Conservation (phyloP, 2,888 invertebrate species). For the Suillia variegata region DNA sequence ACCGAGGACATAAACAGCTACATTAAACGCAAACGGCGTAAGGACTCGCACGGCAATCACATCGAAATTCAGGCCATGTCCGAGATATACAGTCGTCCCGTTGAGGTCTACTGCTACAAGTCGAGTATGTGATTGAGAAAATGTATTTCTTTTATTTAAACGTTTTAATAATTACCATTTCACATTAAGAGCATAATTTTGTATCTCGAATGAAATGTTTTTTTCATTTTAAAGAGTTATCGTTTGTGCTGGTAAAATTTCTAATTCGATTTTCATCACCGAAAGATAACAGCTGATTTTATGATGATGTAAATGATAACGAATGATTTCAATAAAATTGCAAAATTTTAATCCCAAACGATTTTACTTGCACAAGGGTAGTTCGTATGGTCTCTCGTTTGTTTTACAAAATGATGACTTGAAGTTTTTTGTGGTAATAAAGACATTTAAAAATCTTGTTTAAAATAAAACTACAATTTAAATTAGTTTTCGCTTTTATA, state of each 20-base stretch:
- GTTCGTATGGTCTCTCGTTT: no score
- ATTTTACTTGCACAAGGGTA: no score
- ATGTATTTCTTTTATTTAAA: neutral
- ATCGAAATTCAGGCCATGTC: slow-evolving; percentile 90
- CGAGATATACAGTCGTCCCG: slow-evolving; percentile 85
- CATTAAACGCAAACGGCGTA: slow-evolving; percentile 77
- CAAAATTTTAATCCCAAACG: no score
- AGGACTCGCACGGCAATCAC: slow-evolving; percentile 86
- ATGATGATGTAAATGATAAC: neutral
- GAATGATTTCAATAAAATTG: neutral
- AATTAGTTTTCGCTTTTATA: neutral
- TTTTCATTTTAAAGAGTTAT: no score
- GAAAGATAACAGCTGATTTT: no score
- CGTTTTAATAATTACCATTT: neutral
- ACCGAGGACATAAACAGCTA: slow-evolving; percentile 88
- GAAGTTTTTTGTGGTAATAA: no score
- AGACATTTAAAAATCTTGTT: no score
- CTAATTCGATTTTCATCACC: no score
- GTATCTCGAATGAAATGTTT: no score
- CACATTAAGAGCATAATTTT: neutral
- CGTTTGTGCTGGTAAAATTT: no score
- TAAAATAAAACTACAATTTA: no score
- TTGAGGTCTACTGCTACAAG: slow-evolving; percentile 74
- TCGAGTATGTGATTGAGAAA: slow-evolving; percentile 49
- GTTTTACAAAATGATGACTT: no score